Evolutionary conservation across 2,888 invertebrate genomes (phyloP).

Genomic region (Euphydryas editha): DNA sequence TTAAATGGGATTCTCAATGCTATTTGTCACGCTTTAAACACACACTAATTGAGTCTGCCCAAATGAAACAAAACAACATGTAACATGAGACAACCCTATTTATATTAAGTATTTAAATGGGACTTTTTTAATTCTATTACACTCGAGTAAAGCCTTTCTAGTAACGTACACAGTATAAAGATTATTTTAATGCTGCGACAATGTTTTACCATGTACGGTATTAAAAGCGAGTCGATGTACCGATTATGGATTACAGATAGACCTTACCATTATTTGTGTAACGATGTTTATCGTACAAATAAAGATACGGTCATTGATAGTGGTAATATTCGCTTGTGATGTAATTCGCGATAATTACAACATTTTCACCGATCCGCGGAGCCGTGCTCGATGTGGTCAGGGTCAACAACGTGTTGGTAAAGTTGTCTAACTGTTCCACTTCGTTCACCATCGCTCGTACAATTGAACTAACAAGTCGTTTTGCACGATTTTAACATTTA

Average conservation of each 20-base stretch:
- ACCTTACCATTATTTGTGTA: slow-evolving; percentile 27
- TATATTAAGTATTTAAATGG: background rate
- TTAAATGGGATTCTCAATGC: slow-evolving; percentile 20
- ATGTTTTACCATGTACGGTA: slow-evolving; percentile 38
- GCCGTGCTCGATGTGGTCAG: slow-evolving; percentile 32
- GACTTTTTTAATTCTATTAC: slow-evolving; percentile 7
- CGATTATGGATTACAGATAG: slow-evolving; percentile 33
- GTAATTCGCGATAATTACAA: slow-evolving; percentile 36
- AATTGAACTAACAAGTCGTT: slow-evolving; percentile 38
- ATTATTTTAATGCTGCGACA: slow-evolving; percentile 19
- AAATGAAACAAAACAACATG: background rate
- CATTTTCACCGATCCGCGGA: slow-evolving; percentile 34
- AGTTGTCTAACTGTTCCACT: slow-evolving; percentile 35
- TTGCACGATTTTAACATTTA: slow-evolving; percentile 42
- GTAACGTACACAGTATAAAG: background rate
- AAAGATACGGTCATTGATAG: slow-evolving; percentile 28
- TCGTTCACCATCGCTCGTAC: slow-evolving; percentile 31
- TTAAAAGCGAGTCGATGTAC: slow-evolving; percentile 33
- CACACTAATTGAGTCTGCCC: background rate
- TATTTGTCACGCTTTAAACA: slow-evolving; percentile 9
- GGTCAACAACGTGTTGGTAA: slow-evolving; percentile 34
- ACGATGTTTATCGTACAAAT: slow-evolving; percentile 32
- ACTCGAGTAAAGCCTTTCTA: slow-evolving; percentile 3
- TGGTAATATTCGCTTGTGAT: slow-evolving; percentile 31
- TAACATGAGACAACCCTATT: background rate